These are phyloP conservation scores for Zaprionus vittiger DNA, from an alignment of 1,140 invertebrate genomes.

Conservation along the genomic window DNA sequence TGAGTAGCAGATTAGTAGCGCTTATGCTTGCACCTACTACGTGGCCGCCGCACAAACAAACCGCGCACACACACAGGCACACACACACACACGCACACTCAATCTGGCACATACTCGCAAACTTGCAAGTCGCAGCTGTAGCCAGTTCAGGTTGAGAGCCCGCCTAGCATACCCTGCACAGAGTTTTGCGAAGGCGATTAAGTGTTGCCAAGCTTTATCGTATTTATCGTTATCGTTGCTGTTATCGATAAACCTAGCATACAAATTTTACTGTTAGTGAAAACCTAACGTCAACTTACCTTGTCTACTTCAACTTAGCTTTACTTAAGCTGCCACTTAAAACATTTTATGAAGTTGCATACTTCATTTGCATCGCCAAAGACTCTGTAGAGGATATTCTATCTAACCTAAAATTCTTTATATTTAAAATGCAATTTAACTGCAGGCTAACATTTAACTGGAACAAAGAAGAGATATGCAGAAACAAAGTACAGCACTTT, in stretches of 20 bases:
- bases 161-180: constrained; percentile 43
- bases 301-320: no score
- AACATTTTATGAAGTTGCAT: no score
- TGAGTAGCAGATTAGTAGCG: constrained; percentile 81
- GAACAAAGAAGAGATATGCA: no score
- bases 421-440: no score
- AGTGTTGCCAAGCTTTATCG: background rate
- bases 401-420: no score
- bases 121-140: constrained; percentile 9
- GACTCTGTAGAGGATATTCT: no score
- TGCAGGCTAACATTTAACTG: no score
- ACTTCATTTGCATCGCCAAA: no score
- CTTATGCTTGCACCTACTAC: constrained; percentile 82
- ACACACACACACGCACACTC: constrained; percentile 11
- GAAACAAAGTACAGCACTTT: no score
- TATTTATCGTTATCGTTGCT: background rate
- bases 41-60: constrained; percentile 48
- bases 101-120: constrained; percentile 1
- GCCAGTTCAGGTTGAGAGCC: constrained; percentile 28
- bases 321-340: no score
- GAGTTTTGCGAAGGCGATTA: background rate
- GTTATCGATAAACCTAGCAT: background rate
- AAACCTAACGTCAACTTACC: no score
- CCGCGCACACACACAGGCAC: constrained; percentile 18
- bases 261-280: no score